Evolutionary conservation across 35 echinoderm and acorn worm species (phyloP).

Genomic region (Lytechinus variegatus): DNA sequence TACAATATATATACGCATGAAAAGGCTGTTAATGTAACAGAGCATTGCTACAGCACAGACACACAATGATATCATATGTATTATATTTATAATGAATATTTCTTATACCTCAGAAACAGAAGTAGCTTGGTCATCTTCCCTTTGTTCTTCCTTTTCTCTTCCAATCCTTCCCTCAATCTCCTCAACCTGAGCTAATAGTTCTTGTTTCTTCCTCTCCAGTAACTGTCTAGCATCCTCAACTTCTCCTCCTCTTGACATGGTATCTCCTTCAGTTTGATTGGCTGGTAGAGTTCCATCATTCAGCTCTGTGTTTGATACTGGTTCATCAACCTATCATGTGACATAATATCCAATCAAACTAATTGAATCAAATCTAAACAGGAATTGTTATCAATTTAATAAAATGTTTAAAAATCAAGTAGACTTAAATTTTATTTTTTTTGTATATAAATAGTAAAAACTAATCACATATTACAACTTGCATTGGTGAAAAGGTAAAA

Average conservation of each 20-base stretch:
- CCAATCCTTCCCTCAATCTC: slow-evolving; percentile 28
- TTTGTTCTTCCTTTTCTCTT: neutral
- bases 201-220: slow-evolving; percentile 67
- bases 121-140: neutral
- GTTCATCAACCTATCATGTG: neutral
- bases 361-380: too few species aligned
- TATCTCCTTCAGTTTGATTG: neutral
- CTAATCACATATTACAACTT: too few species aligned
- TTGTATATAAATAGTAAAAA: too few species aligned
- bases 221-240: slow-evolving; percentile 42
- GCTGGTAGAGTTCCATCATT: neutral
- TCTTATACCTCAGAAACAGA: neutral
- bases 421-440: too few species aligned
- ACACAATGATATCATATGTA: too few species aligned
- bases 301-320: neutral
- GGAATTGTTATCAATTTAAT: too few species aligned
- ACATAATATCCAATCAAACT: neutral
- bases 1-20: too few species aligned
- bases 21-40: too few species aligned
- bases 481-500: too few species aligned
- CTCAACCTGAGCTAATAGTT: slow-evolving; percentile 46
- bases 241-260: neutral
- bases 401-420: too few species aligned
- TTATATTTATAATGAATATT: too few species aligned
- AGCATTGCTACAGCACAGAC: too few species aligned